These are phyloP conservation scores for Poeciliopsis occidentalis DNA, from an alignment of 2,113 vertebrate genomes.

Conservation along the genomic window DNA sequence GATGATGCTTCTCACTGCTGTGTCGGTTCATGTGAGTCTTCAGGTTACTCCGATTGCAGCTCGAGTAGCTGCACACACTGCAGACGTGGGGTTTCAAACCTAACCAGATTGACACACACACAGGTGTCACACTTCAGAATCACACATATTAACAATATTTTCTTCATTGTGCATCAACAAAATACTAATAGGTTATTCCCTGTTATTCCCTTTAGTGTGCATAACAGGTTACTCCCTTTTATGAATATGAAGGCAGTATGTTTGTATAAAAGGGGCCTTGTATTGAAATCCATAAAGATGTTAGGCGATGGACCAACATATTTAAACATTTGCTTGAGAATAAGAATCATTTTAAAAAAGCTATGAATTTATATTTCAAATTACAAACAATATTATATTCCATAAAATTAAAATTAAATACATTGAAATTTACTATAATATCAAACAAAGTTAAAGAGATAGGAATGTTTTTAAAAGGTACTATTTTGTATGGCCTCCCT, in stretches of 20 bases:
- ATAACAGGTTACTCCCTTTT: neutral
- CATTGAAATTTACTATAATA: neutral
- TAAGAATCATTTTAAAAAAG: too few relatives aligned
- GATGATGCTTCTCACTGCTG: slow-evolving; percentile 90
- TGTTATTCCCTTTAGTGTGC: too few relatives aligned
- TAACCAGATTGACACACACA: too few relatives aligned
- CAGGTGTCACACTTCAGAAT: too few relatives aligned
- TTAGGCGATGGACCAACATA: neutral
- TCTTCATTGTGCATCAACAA: too few relatives aligned
- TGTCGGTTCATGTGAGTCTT: too few relatives aligned
- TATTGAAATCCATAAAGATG: neutral
- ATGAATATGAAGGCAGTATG: neutral
- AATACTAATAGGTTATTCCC: neutral
- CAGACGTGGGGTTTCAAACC: too few relatives aligned
- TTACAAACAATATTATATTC: neutral
- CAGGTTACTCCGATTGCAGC: too few relatives aligned
- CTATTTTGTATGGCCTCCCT: neutral
- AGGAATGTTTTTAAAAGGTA: neutral
- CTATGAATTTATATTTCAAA: neutral
- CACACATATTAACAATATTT: too few relatives aligned
- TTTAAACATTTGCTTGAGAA: too few relatives aligned
- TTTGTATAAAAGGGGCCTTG: neutral
- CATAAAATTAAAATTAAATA: neutral
- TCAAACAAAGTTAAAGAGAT: neutral
- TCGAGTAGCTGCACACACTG: too few relatives aligned